phyloP scores from a whole-genome alignment of 2,113 vertebrate genomes.

The Phylloscopus whistleri region DNA sequence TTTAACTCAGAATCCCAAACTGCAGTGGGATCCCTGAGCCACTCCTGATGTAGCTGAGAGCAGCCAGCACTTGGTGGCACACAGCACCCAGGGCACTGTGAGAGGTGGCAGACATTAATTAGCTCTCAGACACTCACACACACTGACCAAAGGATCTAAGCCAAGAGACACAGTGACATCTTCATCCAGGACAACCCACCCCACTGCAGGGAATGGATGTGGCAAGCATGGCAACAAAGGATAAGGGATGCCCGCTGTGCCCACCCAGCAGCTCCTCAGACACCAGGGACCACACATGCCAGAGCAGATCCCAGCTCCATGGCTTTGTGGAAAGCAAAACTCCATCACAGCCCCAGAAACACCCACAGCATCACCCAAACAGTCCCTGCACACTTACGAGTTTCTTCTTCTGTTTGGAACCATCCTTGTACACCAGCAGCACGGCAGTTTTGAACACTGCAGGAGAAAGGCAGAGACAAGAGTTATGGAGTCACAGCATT shows the following conservation, averaged over 20 bases:
- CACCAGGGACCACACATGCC: neutral
- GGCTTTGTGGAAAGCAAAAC: neutral
- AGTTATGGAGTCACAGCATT: neutral
- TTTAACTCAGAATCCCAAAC: neutral
- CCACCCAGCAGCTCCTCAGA: neutral
- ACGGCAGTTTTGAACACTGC: slow-evolving; percentile 95
- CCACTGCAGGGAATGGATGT: neutral
- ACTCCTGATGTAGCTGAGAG: neutral
- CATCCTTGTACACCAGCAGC: slow-evolving; percentile 94
- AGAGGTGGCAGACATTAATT: neutral
- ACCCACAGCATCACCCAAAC: neutral
- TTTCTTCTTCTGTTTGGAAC: slow-evolving; percentile 96
- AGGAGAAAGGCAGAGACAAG: slow-evolving; percentile 19
- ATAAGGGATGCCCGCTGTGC: neutral
- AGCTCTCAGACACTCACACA: neutral
- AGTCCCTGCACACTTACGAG: slow-evolving; percentile 77
- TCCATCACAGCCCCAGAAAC: neutral
- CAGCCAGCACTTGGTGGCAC: neutral
- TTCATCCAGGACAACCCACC: neutral
- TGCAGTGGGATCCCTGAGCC: neutral
- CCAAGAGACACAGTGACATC: neutral
- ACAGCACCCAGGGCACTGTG: neutral
- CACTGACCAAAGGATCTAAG: neutral
- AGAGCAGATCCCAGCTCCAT: neutral
- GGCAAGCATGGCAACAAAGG: neutral